Conservation (phyloP, 2,797 vertebrate genomes). For the Echiichthys vipera region DNA sequence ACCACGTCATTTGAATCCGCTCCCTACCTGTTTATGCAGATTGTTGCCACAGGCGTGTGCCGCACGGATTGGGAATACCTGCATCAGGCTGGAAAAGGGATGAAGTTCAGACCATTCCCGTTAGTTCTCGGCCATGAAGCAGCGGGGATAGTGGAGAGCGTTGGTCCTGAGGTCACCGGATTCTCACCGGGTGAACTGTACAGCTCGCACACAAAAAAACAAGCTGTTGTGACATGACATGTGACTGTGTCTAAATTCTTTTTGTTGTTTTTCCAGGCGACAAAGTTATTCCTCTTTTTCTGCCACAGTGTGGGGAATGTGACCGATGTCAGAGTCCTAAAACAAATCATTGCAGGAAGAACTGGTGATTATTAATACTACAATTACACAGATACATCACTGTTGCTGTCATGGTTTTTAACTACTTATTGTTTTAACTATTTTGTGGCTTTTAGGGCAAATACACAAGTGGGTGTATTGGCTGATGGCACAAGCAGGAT, state of each 20-base stretch:
- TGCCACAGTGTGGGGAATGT: constrained; percentile 93
- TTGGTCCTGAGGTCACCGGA: constrained; percentile 90
- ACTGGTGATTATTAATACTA: constrained; percentile 85
- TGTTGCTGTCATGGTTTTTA: neutral
- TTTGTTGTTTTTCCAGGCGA: constrained; percentile 82
- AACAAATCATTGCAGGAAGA: constrained; percentile 93
- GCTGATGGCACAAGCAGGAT: constrained; percentile 73
- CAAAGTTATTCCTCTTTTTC: constrained; percentile 91
- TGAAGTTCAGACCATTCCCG: constrained; percentile 84
- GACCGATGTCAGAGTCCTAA: constrained; percentile 90
- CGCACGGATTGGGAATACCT: constrained; percentile 86
- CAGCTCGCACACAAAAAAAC: neutral
- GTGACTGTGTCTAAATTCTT: neutral
- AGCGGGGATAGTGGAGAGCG: constrained; percentile 92
- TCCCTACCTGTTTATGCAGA: constrained; percentile 67
- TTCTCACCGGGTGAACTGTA: constrained; percentile 84
- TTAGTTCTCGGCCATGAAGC: constrained; percentile 94
- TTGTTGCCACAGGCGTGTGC: constrained; percentile 90
- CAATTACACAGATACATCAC: neutral
- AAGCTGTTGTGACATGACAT: too few species aligned
- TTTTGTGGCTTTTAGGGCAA: constrained; percentile 47
- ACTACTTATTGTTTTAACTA: neutral
- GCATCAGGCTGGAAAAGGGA: constrained; percentile 7
- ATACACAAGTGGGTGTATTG: constrained; percentile 57
- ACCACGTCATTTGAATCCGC: neutral